Evolutionary conservation across 2,113 vertebrate genomes (phyloP).

Genomic region (Ginglymostoma cirratum): DNA sequence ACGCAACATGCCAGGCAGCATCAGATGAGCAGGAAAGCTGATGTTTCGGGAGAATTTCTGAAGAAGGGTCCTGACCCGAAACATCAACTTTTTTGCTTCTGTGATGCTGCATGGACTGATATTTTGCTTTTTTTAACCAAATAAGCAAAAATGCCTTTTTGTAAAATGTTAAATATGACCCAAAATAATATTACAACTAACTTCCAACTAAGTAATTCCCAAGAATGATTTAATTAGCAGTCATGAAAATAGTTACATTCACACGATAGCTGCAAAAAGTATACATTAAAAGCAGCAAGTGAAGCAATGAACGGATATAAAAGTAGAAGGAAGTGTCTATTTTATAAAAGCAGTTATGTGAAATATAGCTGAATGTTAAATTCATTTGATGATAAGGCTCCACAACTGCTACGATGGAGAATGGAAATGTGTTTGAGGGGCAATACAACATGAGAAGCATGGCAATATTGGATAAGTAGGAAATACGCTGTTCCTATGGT

Average conservation of each 20-base stretch:
- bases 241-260: background rate
- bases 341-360: background rate
- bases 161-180: background rate
- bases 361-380: background rate
- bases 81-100: too few species aligned
- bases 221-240: background rate
- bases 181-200: background rate
- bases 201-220: background rate
- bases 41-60: too few species aligned
- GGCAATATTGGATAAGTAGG: background rate
- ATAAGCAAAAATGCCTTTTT: background rate
- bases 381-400: background rate
- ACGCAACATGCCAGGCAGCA: too few species aligned
- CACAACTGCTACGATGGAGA: background rate
- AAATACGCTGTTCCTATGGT: background rate
- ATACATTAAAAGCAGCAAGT: background rate
- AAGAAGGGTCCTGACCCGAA: too few species aligned
- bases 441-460: background rate
- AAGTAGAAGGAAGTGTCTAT: background rate
- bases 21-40: too few species aligned
- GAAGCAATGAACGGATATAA: background rate
- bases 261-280: background rate
- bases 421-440: background rate
- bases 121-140: background rate
- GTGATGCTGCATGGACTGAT: too few species aligned